Percentiles rank a stretch among this genome's conserved stretches.
phyloP scores from a whole-genome alignment of 2,113 vertebrate genomes.

The Scalopus aquaticus region DNA sequence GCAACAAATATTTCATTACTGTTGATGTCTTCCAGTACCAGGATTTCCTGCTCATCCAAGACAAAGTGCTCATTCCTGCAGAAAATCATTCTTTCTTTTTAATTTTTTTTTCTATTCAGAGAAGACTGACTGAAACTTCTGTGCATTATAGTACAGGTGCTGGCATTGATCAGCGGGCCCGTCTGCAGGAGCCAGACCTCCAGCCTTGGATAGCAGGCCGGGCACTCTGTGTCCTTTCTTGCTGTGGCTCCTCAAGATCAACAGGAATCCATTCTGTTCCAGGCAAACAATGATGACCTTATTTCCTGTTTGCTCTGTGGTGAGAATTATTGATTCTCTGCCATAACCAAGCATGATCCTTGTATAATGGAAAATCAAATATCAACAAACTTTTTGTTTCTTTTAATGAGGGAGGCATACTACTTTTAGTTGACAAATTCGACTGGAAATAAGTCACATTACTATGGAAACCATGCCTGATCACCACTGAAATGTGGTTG shows the following conservation, averaged over 20 bases:
- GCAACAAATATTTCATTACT: neutral
- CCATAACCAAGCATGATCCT: conserved; percentile 71
- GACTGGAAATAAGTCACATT: conserved; percentile 80
- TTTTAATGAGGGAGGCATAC: conserved; percentile 81
- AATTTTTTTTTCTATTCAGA: neutral
- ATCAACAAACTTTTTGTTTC: conserved; percentile 75
- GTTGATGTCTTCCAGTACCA: neutral
- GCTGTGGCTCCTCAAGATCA: conserved; percentile 47
- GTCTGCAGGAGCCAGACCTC: conserved; percentile 63
- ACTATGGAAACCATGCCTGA: conserved; percentile 84
- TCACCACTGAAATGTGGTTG: conserved; percentile 36
- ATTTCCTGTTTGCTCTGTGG: conserved; percentile 73
- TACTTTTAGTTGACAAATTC: conserved; percentile 80
- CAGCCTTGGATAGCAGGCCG: neutral
- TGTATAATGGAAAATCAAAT: conserved; percentile 76
- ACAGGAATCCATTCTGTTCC: conserved; percentile 64
- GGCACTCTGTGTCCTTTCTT: conserved; percentile 54
- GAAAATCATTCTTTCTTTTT: neutral
- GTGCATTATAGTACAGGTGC: neutral
- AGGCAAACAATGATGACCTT: conserved; percentile 77
- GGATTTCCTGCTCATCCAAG: neutral
- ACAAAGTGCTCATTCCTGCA: neutral
- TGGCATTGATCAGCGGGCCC: neutral
- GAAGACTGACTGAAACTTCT: neutral
- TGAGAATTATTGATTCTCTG: conserved; percentile 62